phyloP scores from a whole-genome alignment of 1,140 invertebrate genomes.

The Antheraea pernyi region DNA sequence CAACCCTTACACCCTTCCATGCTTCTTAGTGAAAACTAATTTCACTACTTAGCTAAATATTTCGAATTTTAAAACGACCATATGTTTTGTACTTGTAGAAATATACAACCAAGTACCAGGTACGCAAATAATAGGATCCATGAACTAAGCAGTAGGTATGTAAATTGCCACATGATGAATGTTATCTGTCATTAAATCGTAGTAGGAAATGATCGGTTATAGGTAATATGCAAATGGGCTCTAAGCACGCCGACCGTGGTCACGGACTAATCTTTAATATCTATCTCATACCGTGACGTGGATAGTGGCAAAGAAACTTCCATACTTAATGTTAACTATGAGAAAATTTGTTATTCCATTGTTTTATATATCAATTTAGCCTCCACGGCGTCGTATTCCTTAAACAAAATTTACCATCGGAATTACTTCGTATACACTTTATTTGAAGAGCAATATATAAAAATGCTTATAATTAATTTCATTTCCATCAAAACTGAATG shows the following conservation, averaged over 20 bases:
- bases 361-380: no score
- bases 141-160: slow-evolving; percentile 4
- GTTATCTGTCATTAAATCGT: slow-evolving; percentile 22
- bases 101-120: not conserved
- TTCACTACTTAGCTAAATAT: no score
- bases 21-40: no score
- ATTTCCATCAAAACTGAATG: no score
- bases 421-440: no score
- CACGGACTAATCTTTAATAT: slow-evolving; percentile 27
- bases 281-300: slow-evolving; percentile 7
- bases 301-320: slow-evolving; percentile 4
- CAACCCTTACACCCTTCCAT: no score
- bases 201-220: slow-evolving; percentile 24
- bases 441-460: no score
- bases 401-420: no score
- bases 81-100: not conserved
- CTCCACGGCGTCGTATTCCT: no score
- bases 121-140: not conserved
- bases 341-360: no score
- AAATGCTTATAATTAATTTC: no score
- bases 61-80: no score
- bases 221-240: slow-evolving; percentile 18
- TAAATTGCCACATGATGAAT: slow-evolving; percentile 24
- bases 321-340: not conserved
- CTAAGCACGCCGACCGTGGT: slow-evolving; percentile 11